A percentile compares a stretch with the other conserved stretches of the same genome.
Conservation (phyloP, 2,888 invertebrate genomes). For the Drosophila niveifrons region DNA sequence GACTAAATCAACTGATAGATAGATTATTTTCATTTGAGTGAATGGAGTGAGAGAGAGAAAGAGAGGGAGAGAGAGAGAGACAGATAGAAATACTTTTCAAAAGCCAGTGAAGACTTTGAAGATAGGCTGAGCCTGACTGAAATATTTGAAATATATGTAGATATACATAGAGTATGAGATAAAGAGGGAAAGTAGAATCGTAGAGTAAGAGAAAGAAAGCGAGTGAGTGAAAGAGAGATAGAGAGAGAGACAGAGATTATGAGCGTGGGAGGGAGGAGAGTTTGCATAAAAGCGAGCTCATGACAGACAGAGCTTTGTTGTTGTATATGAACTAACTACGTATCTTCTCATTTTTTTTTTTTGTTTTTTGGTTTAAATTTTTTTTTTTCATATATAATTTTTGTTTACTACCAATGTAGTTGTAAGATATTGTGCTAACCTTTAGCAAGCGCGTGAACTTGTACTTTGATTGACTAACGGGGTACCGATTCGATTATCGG, state of each 20-base stretch:
- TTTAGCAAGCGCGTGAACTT: constrained; percentile 79
- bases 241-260: constrained; percentile 16
- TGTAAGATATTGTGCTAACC: constrained; percentile 73
- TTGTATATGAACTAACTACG: constrained; percentile 73
- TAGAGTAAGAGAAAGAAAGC: constrained; percentile 18
- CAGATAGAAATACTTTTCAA: constrained; percentile 14
- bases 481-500: constrained; percentile 32
- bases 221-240: constrained; percentile 36
- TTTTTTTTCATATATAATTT: constrained; percentile 35
- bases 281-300: constrained; percentile 45
- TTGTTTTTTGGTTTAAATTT: constrained; percentile 16
- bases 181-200: constrained; percentile 5
- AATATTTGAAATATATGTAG: constrained; percentile 13
- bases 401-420: constrained; percentile 67
- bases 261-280: constrained; percentile 38
- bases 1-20: constrained; percentile 40
- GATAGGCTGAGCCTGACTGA: constrained; percentile 2
- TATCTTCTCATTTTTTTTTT: constrained; percentile 61
- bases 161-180: constrained; percentile 19
- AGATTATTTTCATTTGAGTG: constrained; percentile 17
- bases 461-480: constrained; percentile 72
- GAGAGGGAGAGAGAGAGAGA: constrained; percentile 1
- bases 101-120: constrained; percentile 19
- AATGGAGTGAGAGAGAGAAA: constrained; percentile 5
- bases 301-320: constrained; percentile 65